Evolutionary conservation across 1,140 invertebrate species (phyloP).

Genomic region (Saccostrea cuccullata): DNA sequence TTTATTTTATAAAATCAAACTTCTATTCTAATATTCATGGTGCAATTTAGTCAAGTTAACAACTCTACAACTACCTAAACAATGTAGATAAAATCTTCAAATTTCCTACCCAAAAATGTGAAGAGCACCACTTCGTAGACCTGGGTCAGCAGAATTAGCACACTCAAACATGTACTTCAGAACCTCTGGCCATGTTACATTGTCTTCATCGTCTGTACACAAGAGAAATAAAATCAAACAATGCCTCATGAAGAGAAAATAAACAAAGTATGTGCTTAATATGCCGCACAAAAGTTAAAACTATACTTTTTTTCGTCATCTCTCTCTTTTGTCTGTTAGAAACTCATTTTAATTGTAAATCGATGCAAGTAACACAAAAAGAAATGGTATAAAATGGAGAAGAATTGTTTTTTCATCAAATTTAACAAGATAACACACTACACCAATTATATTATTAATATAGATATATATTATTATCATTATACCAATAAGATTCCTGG

Average conservation of each 20-base stretch:
- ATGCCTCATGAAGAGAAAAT: neutral
- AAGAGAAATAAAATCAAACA: neutral
- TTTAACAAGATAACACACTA: too few relatives aligned
- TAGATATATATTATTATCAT: too few relatives aligned
- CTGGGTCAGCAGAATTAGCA: slow-evolving; percentile 88
- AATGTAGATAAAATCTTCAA: neutral
- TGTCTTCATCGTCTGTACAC: slow-evolving; percentile 92
- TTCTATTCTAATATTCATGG: too few relatives aligned
- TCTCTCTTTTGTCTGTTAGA: neutral
- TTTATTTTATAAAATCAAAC: too few relatives aligned
- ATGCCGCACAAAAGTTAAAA: too few relatives aligned
- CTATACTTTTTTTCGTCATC: too few relatives aligned
- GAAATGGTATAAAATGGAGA: too few relatives aligned
- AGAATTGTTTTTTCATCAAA: too few relatives aligned
- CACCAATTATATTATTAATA: too few relatives aligned
- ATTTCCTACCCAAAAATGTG: slow-evolving; percentile 91
- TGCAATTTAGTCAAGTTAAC: too few relatives aligned
- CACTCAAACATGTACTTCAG: slow-evolving; percentile 97
- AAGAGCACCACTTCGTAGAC: slow-evolving; percentile 95
- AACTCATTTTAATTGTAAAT: neutral
- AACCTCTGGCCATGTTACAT: slow-evolving; percentile 98
- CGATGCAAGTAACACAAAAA: too few relatives aligned
- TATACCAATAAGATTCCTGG: slow-evolving; percentile 90
- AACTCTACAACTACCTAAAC: slow-evolving; percentile 45
- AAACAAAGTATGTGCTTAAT: too few relatives aligned